Evolutionary conservation across 2,888 invertebrate species (phyloP).

Genomic region (Drosophila paranaensis): DNA sequence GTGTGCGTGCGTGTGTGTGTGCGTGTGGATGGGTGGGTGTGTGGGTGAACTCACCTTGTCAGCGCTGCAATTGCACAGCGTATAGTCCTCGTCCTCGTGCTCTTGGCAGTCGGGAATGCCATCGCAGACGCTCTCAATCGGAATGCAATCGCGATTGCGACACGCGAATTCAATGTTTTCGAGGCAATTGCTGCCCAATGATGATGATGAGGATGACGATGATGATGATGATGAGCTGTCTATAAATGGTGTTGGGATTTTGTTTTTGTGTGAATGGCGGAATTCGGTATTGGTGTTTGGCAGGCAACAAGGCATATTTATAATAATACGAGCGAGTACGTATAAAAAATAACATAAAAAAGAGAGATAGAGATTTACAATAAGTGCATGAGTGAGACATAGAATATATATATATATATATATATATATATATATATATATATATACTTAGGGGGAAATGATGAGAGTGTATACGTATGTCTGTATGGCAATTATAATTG

Average conservation of each 20-base stretch:
- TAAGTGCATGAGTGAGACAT: slow-evolving; percentile 24
- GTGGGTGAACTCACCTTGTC: slow-evolving; percentile 82
- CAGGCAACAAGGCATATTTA: slow-evolving; percentile 66
- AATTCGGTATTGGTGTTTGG: slow-evolving; percentile 44
- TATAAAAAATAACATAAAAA: slow-evolving; percentile 57
- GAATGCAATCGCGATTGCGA: slow-evolving; percentile 88
- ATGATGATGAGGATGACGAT: slow-evolving; percentile 39
- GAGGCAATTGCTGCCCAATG: slow-evolving; percentile 63
- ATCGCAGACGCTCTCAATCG: slow-evolving; percentile 92
- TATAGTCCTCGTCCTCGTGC: slow-evolving; percentile 89
- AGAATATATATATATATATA: too few relatives aligned
- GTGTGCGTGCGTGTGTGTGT: slow-evolving; percentile 7
- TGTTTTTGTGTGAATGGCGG: slow-evolving; percentile 38
- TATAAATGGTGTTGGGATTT: slow-evolving; percentile 53
- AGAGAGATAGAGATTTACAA: slow-evolving; percentile 46
- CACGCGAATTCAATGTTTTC: slow-evolving; percentile 87
- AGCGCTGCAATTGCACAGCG: slow-evolving; percentile 79
- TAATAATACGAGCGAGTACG: slow-evolving; percentile 62
- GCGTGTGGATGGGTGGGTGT: slow-evolving; percentile 14
- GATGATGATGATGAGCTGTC: slow-evolving; percentile 49
- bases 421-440: too few relatives aligned
- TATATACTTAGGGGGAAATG: not conserved
- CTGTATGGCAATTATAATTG: slow-evolving; percentile 31
- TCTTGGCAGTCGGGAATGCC: slow-evolving; percentile 91
- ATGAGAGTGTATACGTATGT: not conserved